Evolutionary conservation across 2,888 invertebrate genomes (phyloP), one percentile per base, ranked within the genome.

Genomic region (Leucoma salicis): DNA sequence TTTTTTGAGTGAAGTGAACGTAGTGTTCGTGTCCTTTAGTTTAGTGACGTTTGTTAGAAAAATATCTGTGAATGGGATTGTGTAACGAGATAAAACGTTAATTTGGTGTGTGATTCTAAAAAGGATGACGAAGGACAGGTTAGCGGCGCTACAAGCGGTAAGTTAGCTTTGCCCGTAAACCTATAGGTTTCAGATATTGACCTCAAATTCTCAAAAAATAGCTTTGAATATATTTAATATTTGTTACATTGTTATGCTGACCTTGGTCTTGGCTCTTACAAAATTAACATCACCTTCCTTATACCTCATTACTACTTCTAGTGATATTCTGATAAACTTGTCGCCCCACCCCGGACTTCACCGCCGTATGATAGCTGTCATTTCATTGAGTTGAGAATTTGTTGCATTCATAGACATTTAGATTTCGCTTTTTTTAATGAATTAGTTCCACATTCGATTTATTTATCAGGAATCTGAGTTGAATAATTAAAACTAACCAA

Each of bases 111-210:
- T 92, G 92, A 92, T 91, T 88, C 83, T 87, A 86, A 82, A 85
- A 88, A 93, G 86, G 89, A 97, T 97, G 97, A 97, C 97, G 92
- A 97, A 97, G 94, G 97, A 97, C 93, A 96, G 97, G 94, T 94
- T 97, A 93, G 96, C 96, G 92, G 97, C 97, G 90, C 94, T 97
- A 78, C 96, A 96, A 92, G 97, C 97, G 94, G 96, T 96, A 92
- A 94, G 95, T 85, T 71, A 58, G 66, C 76, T 71, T 69, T 64
- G 57, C 59, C 67, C 70, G 53, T 78, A 84, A 75, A n/a, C n/a
- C 81, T 79, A 81, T 80, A 81, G 78, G 82, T 74, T 77, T 78
- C 70, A 45, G 32, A 57, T 66, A 67, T 64, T 86, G 86, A 81
- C 86, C 83, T 85, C 83, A 82, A 82, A 84, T 72, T 75, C 61